These are phyloP conservation scores for Onychostruthus taczanowskii DNA, from an alignment of 2,113 vertebrate genomes.

Conservation along the genomic window DNA sequence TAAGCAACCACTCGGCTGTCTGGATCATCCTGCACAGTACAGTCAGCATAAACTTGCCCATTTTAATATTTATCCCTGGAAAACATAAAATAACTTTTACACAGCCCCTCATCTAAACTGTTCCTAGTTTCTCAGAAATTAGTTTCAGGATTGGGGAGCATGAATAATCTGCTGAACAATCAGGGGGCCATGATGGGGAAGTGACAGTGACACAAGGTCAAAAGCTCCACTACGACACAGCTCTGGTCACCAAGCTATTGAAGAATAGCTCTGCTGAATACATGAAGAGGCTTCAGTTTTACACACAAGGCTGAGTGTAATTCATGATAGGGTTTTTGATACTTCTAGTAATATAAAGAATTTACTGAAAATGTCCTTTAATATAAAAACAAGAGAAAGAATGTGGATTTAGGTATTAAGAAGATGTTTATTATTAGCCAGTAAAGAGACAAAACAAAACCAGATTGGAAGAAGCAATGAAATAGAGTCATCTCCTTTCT, in stretches of 20 bases:
- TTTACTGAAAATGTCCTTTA: not conserved
- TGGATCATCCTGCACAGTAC: not conserved
- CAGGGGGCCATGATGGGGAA: not conserved
- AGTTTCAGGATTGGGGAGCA: not conserved
- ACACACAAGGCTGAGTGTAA: not conserved
- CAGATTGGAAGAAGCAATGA: not conserved
- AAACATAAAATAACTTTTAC: not conserved
- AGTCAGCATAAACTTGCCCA: not conserved
- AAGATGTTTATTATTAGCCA: not conserved
- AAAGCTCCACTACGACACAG: not conserved
- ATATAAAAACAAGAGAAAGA: not conserved
- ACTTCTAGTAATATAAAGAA: not conserved
- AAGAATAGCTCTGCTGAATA: not conserved
- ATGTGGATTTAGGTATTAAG: not conserved
- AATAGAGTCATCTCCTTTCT: not conserved
- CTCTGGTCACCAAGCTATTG: not conserved
- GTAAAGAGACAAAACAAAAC: not conserved
- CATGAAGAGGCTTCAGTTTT: not conserved
- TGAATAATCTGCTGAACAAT: not conserved
- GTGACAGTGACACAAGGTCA: not conserved
- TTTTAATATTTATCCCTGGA: not conserved
- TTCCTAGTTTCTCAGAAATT: not conserved
- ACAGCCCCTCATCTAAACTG: not conserved
- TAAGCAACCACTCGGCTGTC: constrained; percentile 17
- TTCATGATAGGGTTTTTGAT: not conserved